Base-by-base conservation (phyloP, 1,140 invertebrate species). In the Drosophila sulfurigaster region DNA sequence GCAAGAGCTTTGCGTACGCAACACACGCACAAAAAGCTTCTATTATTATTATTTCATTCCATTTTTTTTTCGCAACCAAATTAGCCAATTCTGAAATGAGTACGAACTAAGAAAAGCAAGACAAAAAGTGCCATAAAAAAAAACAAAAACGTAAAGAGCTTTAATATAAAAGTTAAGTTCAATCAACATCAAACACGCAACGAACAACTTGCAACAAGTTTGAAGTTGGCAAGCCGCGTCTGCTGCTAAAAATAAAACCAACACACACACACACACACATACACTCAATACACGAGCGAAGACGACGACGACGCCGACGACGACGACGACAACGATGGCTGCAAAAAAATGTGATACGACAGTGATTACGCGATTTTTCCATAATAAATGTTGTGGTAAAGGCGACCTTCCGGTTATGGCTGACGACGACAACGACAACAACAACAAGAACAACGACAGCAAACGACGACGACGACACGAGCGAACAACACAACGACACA, bases 341-440 rank as follows among this genome's bases (percentile, higher is more conserved):
- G 51, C 63, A 56, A 64, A 81, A 87, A 81, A 75, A 89, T 59
- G 78, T 89, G 79, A 89, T 83, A 89, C 86, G 86, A 89, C 86
- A 89, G 86, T 90, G 87, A 89, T 89, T 89, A 89, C 86, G 86
- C 86, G 85, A 90, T 90, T 90, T 71, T 90, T 85, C 86, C 81
- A 86, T 90, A 91, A 90, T 90, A 90, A 91, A 90, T 90, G 81
- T 88, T 90, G 86, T 86, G 86, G 86, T 79, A 90, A 86, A 90
- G 80, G 86, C 86, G 86, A 90, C 86, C 86, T 90, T 90, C 86
- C 86, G 86, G 86, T 91, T 87, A 91, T 89, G 75, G 78, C 86
- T 78, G 70, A 52, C 56, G 56, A 62, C 59, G 60, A 71, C 67
- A 30, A 58, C 73, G 51, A 63, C 58, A 32, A 49, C 38, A n/a